Percentiles rank a stretch among this genome's conserved stretches.
Conservation (phyloP, 2,113 vertebrate species). For the Notarius quadriscutis region DNA sequence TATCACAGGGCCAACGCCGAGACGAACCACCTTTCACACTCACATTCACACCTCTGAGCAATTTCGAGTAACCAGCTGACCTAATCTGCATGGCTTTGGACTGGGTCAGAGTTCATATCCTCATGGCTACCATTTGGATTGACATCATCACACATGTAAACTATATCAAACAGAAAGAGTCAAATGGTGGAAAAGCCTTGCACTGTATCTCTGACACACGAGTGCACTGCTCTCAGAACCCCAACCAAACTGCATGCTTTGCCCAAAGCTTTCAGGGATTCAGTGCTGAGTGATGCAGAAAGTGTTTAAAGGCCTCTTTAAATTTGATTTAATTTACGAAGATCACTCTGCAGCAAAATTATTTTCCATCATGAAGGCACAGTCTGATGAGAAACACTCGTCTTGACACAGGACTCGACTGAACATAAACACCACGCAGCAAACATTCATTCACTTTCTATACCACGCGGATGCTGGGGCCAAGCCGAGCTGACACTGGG, state of each 20-base stretch:
- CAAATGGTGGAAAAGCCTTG: not conserved
- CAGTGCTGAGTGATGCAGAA: not conserved
- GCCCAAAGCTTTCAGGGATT: not conserved
- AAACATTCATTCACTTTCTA: too few species aligned
- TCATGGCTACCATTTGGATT: not conserved
- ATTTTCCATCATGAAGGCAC: not conserved
- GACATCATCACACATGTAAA: not conserved
- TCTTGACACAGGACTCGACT: not conserved
- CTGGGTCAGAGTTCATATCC: not conserved
- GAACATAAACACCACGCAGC: not conserved
- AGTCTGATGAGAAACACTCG: not conserved
- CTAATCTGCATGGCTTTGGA: too few species aligned
- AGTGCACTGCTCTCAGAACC: not conserved
- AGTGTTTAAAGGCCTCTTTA: not conserved
- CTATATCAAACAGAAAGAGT: not conserved
- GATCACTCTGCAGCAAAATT: not conserved
- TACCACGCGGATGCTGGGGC: too few species aligned
- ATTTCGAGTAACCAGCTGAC: too few species aligned
- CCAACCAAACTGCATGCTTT: not conserved
- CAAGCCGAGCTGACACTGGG: too few species aligned
- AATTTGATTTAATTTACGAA: not conserved
- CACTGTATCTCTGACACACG: not conserved
- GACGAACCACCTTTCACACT: too few species aligned
- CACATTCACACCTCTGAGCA: too few species aligned
- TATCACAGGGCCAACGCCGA: too few species aligned